phyloP scores from a whole-genome alignment of 1,140 invertebrate species.

The Ceratina australensis region DNA sequence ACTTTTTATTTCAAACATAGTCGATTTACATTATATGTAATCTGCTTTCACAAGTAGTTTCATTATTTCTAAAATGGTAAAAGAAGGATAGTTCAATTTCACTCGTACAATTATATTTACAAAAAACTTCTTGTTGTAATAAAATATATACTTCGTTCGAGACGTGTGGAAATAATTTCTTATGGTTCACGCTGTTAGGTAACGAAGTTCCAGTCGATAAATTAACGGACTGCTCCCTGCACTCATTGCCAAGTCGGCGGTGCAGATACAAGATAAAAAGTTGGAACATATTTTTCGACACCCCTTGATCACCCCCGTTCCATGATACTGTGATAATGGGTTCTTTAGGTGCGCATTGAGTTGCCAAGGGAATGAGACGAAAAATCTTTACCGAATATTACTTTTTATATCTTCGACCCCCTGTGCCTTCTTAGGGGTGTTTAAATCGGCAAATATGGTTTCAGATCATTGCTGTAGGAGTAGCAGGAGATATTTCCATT shows the following conservation, averaged over 20 bases:
- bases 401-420: constrained; percentile 43
- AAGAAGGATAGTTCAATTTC: too few relatives aligned
- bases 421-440: constrained; percentile 24
- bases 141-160: too few relatives aligned
- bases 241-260: constrained; percentile 47
- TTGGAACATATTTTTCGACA: constrained; percentile 71
- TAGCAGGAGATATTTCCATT: too few relatives aligned
- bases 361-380: constrained; percentile 39
- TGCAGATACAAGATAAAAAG: constrained; percentile 70
- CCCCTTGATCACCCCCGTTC: constrained; percentile 48
- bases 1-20: not conserved
- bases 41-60: too few relatives aligned
- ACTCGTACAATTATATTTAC: too few relatives aligned
- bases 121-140: too few relatives aligned
- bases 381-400: constrained; percentile 59
- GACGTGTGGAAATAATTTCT: not conserved
- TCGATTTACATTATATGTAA: not conserved
- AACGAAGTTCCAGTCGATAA: constrained; percentile 51
- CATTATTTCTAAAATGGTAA: too few relatives aligned
- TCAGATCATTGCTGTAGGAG: constrained; percentile 33
- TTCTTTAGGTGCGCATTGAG: constrained; percentile 33
- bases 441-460: constrained; percentile 50
- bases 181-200: not conserved
- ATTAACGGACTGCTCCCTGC: constrained; percentile 58
- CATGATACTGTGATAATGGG: constrained; percentile 59